Evolutionary conservation across 1,140 invertebrate genomes (phyloP).

Genomic region (Panulirus ornatus): DNA sequence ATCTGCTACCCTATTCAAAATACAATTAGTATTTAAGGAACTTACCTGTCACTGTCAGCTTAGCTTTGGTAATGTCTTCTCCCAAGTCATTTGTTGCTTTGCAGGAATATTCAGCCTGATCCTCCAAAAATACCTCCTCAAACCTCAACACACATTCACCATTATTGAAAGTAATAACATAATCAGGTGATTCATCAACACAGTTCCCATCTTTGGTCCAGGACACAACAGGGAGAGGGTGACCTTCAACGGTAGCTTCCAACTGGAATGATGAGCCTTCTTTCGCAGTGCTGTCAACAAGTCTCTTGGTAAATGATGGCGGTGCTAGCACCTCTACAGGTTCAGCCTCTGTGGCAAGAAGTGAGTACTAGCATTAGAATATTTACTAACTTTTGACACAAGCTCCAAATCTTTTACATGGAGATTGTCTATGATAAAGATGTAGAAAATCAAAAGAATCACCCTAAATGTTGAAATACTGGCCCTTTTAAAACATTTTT

Average conservation of each 20-base stretch:
- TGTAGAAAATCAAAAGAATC: background rate
- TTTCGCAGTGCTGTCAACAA: slow-evolving; percentile 82
- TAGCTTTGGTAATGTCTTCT: slow-evolving; percentile 79
- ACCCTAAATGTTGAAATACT: too few species aligned
- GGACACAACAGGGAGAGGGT: slow-evolving; percentile 87
- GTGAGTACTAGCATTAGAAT: background rate
- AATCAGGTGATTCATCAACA: slow-evolving; percentile 86
- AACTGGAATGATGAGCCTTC: slow-evolving; percentile 83
- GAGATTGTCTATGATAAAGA: background rate
- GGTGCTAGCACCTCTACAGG: slow-evolving; percentile 83
- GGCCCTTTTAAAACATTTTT: too few species aligned
- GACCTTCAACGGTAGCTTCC: slow-evolving; percentile 83
- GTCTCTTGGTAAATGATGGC: slow-evolving; percentile 83
- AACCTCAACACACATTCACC: slow-evolving; percentile 83
- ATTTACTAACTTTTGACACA: too few species aligned
- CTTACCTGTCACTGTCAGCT: slow-evolving; percentile 80
- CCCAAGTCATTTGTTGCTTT: slow-evolving; percentile 80
- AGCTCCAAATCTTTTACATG: too few species aligned
- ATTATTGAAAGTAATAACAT: slow-evolving; percentile 80
- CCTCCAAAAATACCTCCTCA: slow-evolving; percentile 81
- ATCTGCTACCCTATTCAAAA: too few species aligned
- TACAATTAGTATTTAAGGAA: too few species aligned
- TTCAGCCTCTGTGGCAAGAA: slow-evolving; percentile 81
- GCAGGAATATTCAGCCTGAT: slow-evolving; percentile 83
- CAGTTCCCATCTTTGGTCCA: slow-evolving; percentile 88